phyloP scores from a whole-genome alignment of 2,888 invertebrate genomes.

The Xanthia icteritia region DNA sequence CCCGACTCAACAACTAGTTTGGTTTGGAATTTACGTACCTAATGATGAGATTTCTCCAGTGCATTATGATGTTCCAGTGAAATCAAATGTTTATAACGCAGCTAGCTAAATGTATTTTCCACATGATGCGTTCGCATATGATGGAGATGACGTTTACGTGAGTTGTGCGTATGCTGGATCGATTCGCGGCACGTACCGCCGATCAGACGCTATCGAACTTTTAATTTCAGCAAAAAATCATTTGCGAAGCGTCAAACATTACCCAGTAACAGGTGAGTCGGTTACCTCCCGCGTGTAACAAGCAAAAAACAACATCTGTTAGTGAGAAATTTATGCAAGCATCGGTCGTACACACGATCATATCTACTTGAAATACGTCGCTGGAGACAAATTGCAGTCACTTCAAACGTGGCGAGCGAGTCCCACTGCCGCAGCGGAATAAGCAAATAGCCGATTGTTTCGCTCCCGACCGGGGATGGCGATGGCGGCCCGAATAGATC shows the following conservation, averaged over 20 bases:
- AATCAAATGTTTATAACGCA: constrained; percentile 43
- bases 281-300: constrained; percentile 81
- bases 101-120: constrained; percentile 27
- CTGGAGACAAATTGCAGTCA: constrained; percentile 88
- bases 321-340: constrained; percentile 84
- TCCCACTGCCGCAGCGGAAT: constrained; percentile 80
- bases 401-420: constrained; percentile 85
- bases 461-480: constrained; percentile 69
- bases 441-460: constrained; percentile 84
- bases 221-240: constrained; percentile 86
- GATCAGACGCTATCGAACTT: constrained; percentile 83
- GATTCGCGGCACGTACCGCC: constrained; percentile 78
- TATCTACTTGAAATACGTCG: constrained; percentile 88
- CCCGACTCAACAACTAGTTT: constrained; percentile 55
- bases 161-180: constrained; percentile 56
- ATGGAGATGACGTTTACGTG: constrained; percentile 51
- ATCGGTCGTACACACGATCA: constrained; percentile 85
- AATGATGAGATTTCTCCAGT: constrained; percentile 54
- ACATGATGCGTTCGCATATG: constrained; percentile 41
- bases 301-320: constrained; percentile 86
- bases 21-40: constrained; percentile 49
- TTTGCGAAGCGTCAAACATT: constrained; percentile 79
- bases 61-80: constrained; percentile 41
- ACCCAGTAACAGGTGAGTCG: constrained; percentile 85
- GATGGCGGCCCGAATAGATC: constrained; percentile 72